Evolutionary conservation across 2,113 vertebrate genomes (phyloP).

Genomic region (Conger conger): DNA sequence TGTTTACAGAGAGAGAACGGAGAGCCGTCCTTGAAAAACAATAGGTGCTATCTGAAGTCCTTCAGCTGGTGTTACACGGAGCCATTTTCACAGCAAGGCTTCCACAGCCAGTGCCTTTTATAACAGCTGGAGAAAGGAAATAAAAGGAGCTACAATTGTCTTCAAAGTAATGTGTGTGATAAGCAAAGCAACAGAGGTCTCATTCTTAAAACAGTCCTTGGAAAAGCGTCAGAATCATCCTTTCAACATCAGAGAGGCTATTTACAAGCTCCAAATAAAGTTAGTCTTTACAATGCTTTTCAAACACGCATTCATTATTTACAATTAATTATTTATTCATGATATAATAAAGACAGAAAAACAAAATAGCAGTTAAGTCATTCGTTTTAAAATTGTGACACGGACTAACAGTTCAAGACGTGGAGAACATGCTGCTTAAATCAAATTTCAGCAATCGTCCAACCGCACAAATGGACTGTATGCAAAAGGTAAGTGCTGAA

Average conservation of each 20-base stretch:
- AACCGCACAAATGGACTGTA: neutral
- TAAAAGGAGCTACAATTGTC: neutral
- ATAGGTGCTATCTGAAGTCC: neutral
- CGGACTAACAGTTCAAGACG: neutral
- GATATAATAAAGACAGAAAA: no score
- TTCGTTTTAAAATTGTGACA: no score
- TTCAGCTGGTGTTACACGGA: neutral
- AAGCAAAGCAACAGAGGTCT: neutral
- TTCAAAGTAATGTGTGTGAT: neutral
- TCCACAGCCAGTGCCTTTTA: neutral
- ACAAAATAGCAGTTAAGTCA: no score
- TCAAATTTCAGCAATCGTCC: neutral
- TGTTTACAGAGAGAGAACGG: neutral
- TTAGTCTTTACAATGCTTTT: neutral
- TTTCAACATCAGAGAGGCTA: neutral
- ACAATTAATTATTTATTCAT: neutral
- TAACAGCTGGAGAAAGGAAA: neutral
- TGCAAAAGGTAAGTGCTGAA: neutral
- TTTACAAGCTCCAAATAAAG: neutral
- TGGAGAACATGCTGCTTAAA: neutral
- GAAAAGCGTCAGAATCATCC: neutral
- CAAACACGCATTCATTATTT: neutral
- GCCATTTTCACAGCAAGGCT: neutral
- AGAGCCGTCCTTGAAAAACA: slow-evolving; percentile 5
- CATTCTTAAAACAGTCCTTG: neutral